These are phyloP conservation scores for Drosophila subobscura DNA, from an alignment of 1,140 invertebrate species.

Conservation along the genomic window DNA sequence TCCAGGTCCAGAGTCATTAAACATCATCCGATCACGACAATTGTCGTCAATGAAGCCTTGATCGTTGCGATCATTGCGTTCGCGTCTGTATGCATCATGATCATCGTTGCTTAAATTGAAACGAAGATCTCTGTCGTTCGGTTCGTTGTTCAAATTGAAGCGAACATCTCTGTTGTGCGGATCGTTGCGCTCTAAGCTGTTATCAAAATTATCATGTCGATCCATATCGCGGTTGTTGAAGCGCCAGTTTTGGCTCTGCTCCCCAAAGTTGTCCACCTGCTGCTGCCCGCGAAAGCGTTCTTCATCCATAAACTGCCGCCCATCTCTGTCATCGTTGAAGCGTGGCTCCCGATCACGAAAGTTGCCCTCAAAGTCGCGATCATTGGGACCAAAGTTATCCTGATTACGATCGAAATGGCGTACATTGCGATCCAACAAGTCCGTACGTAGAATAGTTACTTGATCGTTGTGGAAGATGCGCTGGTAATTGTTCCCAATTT, in stretches of 20 bases:
- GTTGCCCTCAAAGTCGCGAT: neutral
- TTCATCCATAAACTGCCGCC: neutral
- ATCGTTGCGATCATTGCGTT: conserved; percentile 11
- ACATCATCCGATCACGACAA: conserved; percentile 1
- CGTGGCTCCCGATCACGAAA: neutral
- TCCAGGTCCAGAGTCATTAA: conserved; percentile 2
- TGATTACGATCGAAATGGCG: neutral
- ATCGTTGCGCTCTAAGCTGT: neutral
- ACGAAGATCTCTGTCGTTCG: neutral
- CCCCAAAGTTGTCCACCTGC: neutral
- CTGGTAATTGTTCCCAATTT: conserved; percentile 25
- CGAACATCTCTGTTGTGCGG: neutral
- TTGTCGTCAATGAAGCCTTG: neutral
- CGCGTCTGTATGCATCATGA: conserved; percentile 8
- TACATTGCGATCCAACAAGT: conserved; percentile 12
- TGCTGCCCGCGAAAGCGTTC: neutral
- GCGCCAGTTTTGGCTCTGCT: neutral
- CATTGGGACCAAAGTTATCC: neutral
- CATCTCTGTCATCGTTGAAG: neutral
- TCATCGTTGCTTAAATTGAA: conserved; percentile 7
- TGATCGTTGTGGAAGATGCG: conserved; percentile 36
- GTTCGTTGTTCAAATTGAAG: neutral
- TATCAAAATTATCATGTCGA: neutral
- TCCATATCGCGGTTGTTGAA: neutral
- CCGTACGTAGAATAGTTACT: conserved; percentile 29